Evolutionary conservation across 1,140 invertebrate species (phyloP).

Genomic region (Hormaphis cornu): DNA sequence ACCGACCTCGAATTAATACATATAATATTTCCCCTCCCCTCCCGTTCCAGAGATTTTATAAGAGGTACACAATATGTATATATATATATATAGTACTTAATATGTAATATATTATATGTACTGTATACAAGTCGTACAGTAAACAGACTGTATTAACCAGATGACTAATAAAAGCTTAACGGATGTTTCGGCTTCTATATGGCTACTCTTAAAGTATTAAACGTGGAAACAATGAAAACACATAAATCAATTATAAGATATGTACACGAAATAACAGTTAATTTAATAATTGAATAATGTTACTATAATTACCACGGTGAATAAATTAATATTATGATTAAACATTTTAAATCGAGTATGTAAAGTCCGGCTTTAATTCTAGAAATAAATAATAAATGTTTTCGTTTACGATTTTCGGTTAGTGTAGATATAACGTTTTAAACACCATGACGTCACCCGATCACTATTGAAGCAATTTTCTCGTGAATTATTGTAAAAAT

Average conservation of each 20-base stretch:
- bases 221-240: not conserved
- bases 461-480: too few relatives aligned
- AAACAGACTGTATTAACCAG: not conserved
- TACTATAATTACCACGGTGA: not conserved
- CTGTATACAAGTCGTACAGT: too few relatives aligned
- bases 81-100: too few relatives aligned
- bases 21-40: too few relatives aligned
- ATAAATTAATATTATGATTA: not conserved
- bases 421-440: too few relatives aligned
- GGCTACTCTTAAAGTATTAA: not conserved
- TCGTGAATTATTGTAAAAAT: too few relatives aligned
- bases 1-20: conserved; percentile 19
- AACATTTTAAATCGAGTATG: not conserved
- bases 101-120: too few relatives aligned
- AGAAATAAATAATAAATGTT: too few relatives aligned
- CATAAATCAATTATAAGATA: not conserved
- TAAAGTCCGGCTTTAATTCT: not conserved
- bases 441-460: too few relatives aligned
- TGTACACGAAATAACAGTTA: not conserved
- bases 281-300: not conserved
- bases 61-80: not conserved
- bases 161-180: conserved; percentile 1
- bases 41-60: not conserved
- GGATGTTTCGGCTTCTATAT: not conserved
- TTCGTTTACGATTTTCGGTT: too few relatives aligned